phyloP scores from a whole-genome alignment of 2,797 vertebrate genomes.

The Taeniopygia guttata region DNA sequence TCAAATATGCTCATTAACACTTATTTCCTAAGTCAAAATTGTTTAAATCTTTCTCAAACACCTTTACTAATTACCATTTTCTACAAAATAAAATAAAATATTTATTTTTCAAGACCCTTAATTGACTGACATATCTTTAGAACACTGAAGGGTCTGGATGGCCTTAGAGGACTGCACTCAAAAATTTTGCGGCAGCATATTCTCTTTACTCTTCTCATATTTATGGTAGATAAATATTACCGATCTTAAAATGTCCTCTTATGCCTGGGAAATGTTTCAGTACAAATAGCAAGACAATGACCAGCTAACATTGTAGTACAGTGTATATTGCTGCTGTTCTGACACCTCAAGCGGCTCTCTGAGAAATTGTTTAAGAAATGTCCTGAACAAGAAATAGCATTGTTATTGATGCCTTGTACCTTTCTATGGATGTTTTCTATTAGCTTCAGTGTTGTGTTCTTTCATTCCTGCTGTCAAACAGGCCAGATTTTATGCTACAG shows the following conservation, averaged over 20 bases:
- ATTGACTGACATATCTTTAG: neutral
- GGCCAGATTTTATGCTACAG: neutral
- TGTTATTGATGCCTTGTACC: neutral
- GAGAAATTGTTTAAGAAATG: neutral
- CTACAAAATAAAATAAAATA: neutral
- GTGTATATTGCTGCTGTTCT: neutral
- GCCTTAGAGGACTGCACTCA: neutral
- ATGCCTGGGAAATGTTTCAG: neutral
- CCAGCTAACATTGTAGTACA: neutral
- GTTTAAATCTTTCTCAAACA: neutral
- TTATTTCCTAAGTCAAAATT: neutral
- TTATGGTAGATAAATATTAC: slow-evolving; percentile 1
- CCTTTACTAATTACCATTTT: neutral
- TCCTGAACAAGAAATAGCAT: neutral
- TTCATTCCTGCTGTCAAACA: neutral
- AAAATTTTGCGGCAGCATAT: neutral
- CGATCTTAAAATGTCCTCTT: neutral
- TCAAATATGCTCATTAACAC: neutral
- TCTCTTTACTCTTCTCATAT: neutral
- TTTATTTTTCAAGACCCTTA: slow-evolving; percentile 24
- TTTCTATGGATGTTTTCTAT: neutral
- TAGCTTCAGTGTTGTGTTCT: neutral
- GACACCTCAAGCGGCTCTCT: neutral
- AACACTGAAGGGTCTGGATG: neutral
- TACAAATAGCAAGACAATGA: neutral